A percentile compares a stretch with the other conserved stretches of the same genome.
These are phyloP conservation scores for Acronicta psi DNA, from an alignment of 2,888 invertebrate genomes.

Conservation along the genomic window DNA sequence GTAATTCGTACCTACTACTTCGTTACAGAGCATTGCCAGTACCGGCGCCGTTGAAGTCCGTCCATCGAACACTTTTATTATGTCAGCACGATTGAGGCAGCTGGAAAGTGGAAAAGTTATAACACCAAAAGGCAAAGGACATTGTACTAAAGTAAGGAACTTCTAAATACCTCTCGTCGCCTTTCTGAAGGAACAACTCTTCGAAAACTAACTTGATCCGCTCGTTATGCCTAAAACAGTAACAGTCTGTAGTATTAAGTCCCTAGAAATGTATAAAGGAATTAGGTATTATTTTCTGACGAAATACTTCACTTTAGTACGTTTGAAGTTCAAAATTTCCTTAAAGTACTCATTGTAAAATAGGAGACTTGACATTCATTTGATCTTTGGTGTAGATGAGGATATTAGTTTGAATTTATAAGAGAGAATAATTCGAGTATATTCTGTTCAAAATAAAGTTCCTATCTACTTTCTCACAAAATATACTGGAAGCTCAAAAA, in stretches of 20 bases:
- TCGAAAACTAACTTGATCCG: conserved; percentile 94
- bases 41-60: conserved; percentile 92
- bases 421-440: background rate
- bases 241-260: conserved; percentile 28
- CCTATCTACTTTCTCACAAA: no score
- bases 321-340: conserved; percentile 7
- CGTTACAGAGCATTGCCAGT: conserved; percentile 94
- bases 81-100: conserved; percentile 94
- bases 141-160: conserved; percentile 26
- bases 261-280: conserved; percentile 20
- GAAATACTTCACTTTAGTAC: conserved; percentile 28
- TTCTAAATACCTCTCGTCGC: conserved; percentile 91
- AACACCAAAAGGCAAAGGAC: conserved; percentile 24
- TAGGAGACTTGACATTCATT: conserved; percentile 18
- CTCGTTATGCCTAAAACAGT: conserved; percentile 91
- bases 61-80: conserved; percentile 95
- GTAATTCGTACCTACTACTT: conserved; percentile 87
- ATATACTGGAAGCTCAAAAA: no score
- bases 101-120: conserved; percentile 85
- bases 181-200: conserved; percentile 93
- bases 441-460: no score
- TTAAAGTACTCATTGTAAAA: conserved; percentile 19
- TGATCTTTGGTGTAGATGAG: background rate
- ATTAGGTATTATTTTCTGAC: conserved; percentile 26
- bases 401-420: background rate